Evolutionary conservation across 2,113 vertebrate species (phyloP).

Genomic region (Chamaea fasciata): DNA sequence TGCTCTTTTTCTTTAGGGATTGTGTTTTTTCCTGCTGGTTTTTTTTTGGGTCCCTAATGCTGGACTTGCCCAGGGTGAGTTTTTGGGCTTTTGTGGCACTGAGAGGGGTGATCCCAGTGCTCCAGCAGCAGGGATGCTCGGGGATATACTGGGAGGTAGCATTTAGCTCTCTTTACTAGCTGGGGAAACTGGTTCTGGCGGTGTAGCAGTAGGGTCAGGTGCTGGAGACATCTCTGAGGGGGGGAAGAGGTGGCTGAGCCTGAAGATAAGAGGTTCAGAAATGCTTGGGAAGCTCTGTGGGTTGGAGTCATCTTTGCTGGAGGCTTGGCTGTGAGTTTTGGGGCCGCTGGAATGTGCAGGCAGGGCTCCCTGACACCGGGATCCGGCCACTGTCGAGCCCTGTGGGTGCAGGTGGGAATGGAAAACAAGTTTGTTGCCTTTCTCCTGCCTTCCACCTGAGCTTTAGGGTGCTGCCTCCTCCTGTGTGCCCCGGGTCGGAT

Average conservation of each 20-base stretch:
- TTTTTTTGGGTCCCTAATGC: background rate
- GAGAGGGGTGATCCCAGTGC: background rate
- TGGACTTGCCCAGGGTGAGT: rapidly evolving
- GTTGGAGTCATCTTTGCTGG: background rate
- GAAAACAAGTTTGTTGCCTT: background rate
- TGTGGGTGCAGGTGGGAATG: background rate
- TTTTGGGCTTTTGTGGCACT: background rate
- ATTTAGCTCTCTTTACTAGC: background rate
- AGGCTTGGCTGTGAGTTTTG: background rate
- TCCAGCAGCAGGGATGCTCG: background rate
- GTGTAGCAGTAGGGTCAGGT: background rate
- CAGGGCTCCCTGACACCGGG: background rate
- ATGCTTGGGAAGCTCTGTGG: background rate
- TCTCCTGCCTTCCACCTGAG: background rate
- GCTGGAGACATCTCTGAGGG: background rate
- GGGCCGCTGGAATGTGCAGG: background rate
- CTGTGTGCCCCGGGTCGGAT: background rate
- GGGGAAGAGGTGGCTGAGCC: background rate
- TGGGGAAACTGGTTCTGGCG: background rate
- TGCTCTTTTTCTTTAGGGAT: background rate
- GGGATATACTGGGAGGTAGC: rapidly evolving
- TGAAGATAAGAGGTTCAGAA: background rate
- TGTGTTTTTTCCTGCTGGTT: background rate
- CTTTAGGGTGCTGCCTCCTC: background rate
- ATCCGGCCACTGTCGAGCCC: background rate